Conservation (phyloP, 2,113 vertebrate species). For the Colius striatus region DNA sequence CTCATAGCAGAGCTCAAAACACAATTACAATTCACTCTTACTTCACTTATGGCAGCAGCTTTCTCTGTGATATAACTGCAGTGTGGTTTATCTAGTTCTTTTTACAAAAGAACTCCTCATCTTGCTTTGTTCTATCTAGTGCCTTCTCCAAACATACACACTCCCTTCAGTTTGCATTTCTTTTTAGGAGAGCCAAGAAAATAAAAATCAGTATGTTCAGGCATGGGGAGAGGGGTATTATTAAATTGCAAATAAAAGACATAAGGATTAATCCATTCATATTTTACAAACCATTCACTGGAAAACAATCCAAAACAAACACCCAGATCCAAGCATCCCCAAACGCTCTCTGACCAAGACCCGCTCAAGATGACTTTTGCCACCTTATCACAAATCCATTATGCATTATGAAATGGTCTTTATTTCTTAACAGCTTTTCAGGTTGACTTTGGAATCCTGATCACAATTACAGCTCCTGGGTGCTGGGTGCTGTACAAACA, state of each 20-base stretch:
- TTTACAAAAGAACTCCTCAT: neutral
- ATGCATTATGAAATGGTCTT: neutral
- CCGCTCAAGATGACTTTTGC: neutral
- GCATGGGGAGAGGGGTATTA: neutral
- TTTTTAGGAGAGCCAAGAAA: neutral
- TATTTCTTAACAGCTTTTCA: neutral
- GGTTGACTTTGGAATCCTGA: neutral
- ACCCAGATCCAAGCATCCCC: neutral
- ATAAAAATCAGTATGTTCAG: neutral
- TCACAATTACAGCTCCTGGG: neutral
- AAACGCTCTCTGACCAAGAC: neutral
- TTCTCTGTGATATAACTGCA: neutral
- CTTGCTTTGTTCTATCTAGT: neutral
- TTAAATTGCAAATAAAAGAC: neutral
- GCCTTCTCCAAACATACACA: neutral
- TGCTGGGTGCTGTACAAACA: conserved; percentile 24
- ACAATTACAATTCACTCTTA: neutral
- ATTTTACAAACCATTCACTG: neutral
- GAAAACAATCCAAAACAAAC: neutral
- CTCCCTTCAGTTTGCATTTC: neutral
- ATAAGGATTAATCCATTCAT: neutral
- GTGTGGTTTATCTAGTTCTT: neutral
- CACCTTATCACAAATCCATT: neutral
- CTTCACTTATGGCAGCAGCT: neutral
- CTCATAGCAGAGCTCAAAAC: neutral